Conservation (phyloP, 2,113 vertebrate species). For the Myiozetetes cayanensis region DNA sequence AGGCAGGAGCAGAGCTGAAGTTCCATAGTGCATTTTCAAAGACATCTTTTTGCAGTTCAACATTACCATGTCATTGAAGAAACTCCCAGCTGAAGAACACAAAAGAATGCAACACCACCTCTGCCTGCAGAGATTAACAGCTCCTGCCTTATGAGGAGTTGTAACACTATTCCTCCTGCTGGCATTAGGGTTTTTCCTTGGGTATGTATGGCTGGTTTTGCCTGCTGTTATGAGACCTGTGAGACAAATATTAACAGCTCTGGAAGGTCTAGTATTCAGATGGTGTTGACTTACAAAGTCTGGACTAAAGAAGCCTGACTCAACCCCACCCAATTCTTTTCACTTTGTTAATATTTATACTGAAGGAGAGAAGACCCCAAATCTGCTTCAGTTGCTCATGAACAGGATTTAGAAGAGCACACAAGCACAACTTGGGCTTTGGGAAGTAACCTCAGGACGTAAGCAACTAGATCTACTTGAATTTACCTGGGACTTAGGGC, state of each 20-base stretch:
- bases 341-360: background rate
- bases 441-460: background rate
- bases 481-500: background rate
- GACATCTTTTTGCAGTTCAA: background rate
- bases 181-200: background rate
- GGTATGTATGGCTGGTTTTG: background rate
- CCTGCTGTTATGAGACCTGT: background rate
- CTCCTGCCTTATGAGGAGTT: rapidly evolving
- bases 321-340: background rate
- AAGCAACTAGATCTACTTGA: background rate
- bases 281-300: background rate
- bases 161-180: background rate
- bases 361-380: background rate
- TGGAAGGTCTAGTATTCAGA: background rate
- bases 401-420: background rate
- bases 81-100: background rate
- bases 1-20: background rate
- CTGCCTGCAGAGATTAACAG: background rate
- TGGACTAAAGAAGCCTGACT: background rate
- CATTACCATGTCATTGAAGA: background rate
- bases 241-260: background rate
- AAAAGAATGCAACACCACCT: background rate
- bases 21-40: background rate
- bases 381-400: background rate
- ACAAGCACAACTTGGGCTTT: background rate